Conservation (phyloP, 1,140 invertebrate species). For the Drosophila ercepeae region DNA sequence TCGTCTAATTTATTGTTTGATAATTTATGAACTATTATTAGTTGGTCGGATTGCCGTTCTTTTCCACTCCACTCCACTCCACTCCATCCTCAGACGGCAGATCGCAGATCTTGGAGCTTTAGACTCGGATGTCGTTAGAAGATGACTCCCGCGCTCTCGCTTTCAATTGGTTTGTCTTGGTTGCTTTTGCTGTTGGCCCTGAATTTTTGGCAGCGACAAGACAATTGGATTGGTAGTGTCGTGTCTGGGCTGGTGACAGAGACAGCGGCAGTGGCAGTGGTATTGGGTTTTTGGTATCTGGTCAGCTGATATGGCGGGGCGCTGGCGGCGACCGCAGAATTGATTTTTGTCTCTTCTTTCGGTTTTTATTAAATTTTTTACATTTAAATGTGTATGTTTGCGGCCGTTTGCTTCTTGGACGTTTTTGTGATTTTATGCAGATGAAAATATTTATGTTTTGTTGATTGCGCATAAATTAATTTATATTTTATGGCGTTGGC, state of each 20-base stretch:
- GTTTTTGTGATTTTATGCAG: conserved; percentile 79
- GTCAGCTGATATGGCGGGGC: conserved; percentile 14
- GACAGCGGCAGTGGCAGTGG: not conserved
- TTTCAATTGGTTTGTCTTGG: conserved; percentile 66
- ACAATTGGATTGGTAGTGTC: conserved; percentile 4
- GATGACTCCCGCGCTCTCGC: conserved; percentile 71
- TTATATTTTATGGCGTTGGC: conserved; percentile 82
- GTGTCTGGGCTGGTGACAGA: too few relatives aligned
- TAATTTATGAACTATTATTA: conserved; percentile 81
- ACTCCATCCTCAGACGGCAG: not conserved
- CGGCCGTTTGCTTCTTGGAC: conserved; percentile 68
- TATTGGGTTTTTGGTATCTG: conserved; percentile 58
- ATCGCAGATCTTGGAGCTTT: not conserved
- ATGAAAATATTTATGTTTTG: conserved; percentile 83
- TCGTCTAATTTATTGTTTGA: conserved; percentile 82
- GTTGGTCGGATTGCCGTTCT: conserved; percentile 36
- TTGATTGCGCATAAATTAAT: conserved; percentile 83
- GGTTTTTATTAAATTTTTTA: conserved; percentile 55
- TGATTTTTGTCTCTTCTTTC: conserved; percentile 15
- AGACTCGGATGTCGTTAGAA: conserved; percentile 2
- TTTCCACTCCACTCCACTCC: conserved; percentile 1
- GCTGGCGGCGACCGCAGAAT: conserved; percentile 10
- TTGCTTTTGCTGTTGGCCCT: not conserved
- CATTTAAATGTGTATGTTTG: conserved; percentile 68
- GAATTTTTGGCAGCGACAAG: conserved; percentile 21